These are phyloP conservation scores for Ursus arctos DNA, from an alignment of 2,113 vertebrate genomes.

Conservation along the genomic window DNA sequence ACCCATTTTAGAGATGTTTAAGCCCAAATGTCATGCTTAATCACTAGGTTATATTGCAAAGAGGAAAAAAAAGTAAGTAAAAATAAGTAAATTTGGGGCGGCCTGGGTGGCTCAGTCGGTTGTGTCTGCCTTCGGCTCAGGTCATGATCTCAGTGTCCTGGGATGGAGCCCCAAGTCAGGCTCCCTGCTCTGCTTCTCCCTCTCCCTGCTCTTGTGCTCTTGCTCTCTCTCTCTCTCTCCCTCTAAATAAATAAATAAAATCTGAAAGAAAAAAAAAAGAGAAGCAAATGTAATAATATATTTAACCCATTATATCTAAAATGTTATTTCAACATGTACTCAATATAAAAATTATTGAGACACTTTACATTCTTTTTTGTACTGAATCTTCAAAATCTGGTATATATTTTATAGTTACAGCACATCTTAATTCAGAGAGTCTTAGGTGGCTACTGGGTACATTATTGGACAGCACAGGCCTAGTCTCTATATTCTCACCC, in stretches of 20 bases:
- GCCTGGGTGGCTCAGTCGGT: no score
- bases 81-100: not conserved
- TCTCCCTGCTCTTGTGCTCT: no score
- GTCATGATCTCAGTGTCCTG: no score
- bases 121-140: no score
- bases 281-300: not conserved
- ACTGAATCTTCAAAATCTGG: slow-evolving; percentile 6
- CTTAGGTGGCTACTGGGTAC: not conserved
- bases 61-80: not conserved
- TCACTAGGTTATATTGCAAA: not conserved
- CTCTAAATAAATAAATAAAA: no score
- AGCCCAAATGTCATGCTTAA: not conserved
- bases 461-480: not conserved
- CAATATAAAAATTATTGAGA: not conserved
- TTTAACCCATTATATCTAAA: not conserved
- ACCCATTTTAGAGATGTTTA: not conserved
- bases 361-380: not conserved
- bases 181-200: no score
- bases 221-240: no score
- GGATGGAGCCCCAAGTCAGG: no score
- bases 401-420: not conserved
- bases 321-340: not conserved
- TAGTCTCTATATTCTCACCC: not conserved
- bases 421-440: not conserved
- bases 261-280: not conserved